Evolutionary conservation across 2,797 vertebrate species (phyloP).

Genomic region (Sebastes oblongus): DNA sequence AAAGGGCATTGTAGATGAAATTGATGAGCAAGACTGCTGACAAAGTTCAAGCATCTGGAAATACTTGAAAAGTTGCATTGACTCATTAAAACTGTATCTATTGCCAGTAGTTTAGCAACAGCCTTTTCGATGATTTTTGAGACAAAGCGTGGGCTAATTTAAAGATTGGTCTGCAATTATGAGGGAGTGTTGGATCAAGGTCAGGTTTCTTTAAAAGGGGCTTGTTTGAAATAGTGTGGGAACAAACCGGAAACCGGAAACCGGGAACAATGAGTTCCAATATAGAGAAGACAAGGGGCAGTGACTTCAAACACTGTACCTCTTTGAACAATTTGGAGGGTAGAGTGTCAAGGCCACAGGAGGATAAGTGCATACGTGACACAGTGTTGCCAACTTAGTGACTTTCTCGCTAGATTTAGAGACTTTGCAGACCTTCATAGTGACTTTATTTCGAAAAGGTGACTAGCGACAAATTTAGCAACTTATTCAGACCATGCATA

Average conservation of each 20-base stretch:
- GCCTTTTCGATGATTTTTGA: not conserved
- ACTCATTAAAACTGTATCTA: not conserved
- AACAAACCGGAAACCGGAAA: not conserved
- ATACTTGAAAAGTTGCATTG: not conserved
- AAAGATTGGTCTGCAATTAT: not conserved
- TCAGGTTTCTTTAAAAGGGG: not conserved
- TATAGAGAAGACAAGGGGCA: not conserved
- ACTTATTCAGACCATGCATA: too few relatives aligned
- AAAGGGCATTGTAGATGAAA: not conserved
- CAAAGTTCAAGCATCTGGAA: not conserved
- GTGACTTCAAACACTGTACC: not conserved
- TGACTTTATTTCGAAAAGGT: not conserved
- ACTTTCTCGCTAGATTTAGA: not conserved
- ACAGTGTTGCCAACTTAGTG: not conserved
- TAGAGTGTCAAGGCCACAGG: not conserved
- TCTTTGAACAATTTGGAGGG: not conserved
- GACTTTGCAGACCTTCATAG: not conserved
- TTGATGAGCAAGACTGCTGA: not conserved
- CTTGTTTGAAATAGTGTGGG: not conserved
- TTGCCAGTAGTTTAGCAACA: not conserved
- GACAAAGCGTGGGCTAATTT: not conserved
- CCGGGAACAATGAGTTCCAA: too few relatives aligned
- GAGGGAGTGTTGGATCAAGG: not conserved
- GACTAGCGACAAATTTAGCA: too few relatives aligned
- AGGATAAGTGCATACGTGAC: not conserved